Evolutionary conservation across 1,140 invertebrate genomes (phyloP).

Genomic region (Drosophila lini): DNA sequence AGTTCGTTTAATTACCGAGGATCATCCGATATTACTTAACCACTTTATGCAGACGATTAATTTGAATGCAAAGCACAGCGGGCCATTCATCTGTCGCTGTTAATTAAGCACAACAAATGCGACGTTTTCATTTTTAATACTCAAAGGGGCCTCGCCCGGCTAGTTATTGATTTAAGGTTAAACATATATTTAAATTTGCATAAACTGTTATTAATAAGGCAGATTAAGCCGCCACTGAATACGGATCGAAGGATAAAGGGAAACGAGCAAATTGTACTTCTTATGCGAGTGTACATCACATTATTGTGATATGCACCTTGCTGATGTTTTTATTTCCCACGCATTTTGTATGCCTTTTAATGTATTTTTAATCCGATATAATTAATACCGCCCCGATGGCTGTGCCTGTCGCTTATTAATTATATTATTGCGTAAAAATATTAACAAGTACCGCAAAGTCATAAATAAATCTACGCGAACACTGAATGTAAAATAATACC

Average conservation of each 20-base stretch:
- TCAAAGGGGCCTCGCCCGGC: constrained; percentile 15
- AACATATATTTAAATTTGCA: constrained; percentile 73
- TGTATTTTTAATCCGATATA: constrained; percentile 57
- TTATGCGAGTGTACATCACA: constrained; percentile 2
- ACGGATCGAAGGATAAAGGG: constrained; percentile 11
- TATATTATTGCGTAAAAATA: constrained; percentile 59
- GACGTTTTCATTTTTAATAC: constrained; percentile 28
- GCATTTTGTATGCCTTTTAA: constrained; percentile 29
- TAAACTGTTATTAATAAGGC: constrained; percentile 76
- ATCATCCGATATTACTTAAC: constrained; percentile 42
- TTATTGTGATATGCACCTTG: constrained; percentile 39
- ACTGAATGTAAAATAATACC: constrained; percentile 40
- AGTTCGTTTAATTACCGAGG: constrained; percentile 24
- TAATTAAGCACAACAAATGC: constrained; percentile 68
- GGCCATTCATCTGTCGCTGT: constrained; percentile 47
- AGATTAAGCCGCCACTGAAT: constrained; percentile 50
- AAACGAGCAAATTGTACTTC: constrained; percentile 13
- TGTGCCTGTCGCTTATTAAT: constrained; percentile 51
- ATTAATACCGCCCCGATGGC: constrained; percentile 43
- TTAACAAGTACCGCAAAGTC: constrained; percentile 64
- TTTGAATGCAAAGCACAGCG: constrained; percentile 24
- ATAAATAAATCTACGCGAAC: constrained; percentile 66
- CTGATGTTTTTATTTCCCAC: constrained; percentile 39
- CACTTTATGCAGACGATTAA: constrained; percentile 40
- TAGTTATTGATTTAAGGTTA: constrained; percentile 73